Evolutionary conservation across 2,888 invertebrate species (phyloP), one percentile per base, ranked within the genome.

Genomic region (Sabatieria punctata): DNA sequence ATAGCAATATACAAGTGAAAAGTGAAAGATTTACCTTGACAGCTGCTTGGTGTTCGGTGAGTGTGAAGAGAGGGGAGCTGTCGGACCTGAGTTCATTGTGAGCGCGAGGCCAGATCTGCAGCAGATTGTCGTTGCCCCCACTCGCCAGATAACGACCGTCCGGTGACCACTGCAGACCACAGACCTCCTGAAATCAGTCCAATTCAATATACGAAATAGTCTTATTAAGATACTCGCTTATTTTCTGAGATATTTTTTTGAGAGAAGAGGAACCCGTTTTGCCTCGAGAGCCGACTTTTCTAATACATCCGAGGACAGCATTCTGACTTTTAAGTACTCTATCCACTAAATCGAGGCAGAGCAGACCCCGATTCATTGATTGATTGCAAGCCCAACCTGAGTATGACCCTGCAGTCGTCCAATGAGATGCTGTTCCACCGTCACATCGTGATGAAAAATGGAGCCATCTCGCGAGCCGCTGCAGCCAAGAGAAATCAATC

Each of bases 111-210:
- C 93, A 97, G 48, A 99, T 79, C 67, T 89, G 82, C 3, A 97
- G 76, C 53, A 85, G 72, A 68, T 95, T 93, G 68, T 97, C 95
- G 61, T 97, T 95, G 41, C 89, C 93, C 33, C 95, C 95, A 43
- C 88, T 88, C 1, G 93, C 93, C 51, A 97, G 74, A 67, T 84
- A 83, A 57, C 80, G 79, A 43, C 85, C 86, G 67, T 91, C 89
- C 0, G 82, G 80, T 0, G 91, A 91, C 95, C 95, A 97, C 66
- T 84, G 83, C 26, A 97, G 69, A 0, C 93, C 91, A 64, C 95
- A 95, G 19, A 85, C 79, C 67, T 76, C 73, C 57, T 64, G n/a
- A 33, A 33, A 33, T 13, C n/a, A 33, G 13, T 33, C 11, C 11
- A 33, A 33, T 33, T 33, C n/a, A n/a, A n/a, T n/a, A n/a, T n/a